Conservation (phyloP, 2,113 vertebrate species). For the Balaeniceps rex region DNA sequence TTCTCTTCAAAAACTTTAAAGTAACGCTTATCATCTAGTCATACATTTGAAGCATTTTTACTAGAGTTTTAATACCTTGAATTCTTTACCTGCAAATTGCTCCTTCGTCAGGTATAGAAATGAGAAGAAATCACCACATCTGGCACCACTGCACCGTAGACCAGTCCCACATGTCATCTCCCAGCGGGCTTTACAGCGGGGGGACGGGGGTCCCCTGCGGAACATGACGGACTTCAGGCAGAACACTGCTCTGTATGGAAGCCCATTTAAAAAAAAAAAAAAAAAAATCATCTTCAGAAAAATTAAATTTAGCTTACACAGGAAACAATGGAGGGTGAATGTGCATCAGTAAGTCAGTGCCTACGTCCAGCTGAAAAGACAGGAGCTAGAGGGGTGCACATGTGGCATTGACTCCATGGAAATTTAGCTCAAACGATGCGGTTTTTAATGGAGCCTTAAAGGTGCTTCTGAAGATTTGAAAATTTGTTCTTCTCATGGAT, state of each 20-base stretch:
- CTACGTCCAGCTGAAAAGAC: background rate
- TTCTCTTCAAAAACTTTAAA: background rate
- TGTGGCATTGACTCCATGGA: background rate
- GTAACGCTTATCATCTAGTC: background rate
- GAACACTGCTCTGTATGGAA: background rate
- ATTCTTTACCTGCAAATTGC: background rate
- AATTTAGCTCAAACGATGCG: rapidly evolving
- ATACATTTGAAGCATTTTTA: background rate
- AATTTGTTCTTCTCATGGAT: background rate
- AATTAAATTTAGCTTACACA: background rate
- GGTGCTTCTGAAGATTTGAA: background rate
- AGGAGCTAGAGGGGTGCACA: rapidly evolving
- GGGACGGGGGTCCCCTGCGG: background rate
- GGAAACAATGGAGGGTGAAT: background rate
- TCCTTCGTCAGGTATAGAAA: background rate
- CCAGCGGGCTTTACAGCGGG: background rate
- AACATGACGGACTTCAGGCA: too few relatives aligned
- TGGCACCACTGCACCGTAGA: rapidly evolving
- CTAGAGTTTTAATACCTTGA: background rate
- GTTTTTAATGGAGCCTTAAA: background rate
- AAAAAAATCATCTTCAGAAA: background rate
- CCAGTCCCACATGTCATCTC: background rate
- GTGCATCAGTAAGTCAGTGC: background rate
- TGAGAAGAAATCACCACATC: background rate
- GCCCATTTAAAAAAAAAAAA: background rate